Percentiles rank a stretch among this genome's conserved stretches.
Conservation (phyloP, 2,113 vertebrate genomes). For the Rattus norvegicus region DNA sequence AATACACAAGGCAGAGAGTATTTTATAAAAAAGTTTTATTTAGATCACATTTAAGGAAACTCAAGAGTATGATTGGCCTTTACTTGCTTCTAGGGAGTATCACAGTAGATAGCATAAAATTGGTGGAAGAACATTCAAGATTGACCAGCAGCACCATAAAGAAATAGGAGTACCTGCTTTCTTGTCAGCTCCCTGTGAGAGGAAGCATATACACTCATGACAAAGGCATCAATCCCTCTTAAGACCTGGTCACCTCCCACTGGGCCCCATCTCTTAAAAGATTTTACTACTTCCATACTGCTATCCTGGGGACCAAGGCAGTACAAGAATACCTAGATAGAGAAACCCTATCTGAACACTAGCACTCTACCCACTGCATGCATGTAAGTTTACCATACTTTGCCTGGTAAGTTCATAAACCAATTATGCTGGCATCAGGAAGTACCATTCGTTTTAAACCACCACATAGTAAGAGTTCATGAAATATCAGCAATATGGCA, state of each 20-base stretch:
- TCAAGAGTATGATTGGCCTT: not conserved
- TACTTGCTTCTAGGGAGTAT: not conserved
- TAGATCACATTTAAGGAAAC: not conserved
- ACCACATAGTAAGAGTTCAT: not conserved
- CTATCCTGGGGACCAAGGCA: not conserved
- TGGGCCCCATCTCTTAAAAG: not conserved
- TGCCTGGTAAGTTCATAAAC: not conserved
- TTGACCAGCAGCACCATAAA: not conserved
- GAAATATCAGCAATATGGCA: not conserved
- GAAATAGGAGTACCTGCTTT: not conserved
- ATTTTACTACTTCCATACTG: not conserved
- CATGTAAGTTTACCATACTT: not conserved
- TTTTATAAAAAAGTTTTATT: not conserved
- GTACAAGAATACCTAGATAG: not conserved
- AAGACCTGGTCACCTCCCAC: not conserved
- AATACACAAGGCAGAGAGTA: not conserved
- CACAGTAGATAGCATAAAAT: not conserved
- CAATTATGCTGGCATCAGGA: not conserved
- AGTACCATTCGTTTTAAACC: conserved; percentile 11
- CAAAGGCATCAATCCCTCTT: not conserved
- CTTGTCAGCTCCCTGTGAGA: not conserved
- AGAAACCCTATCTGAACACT: not conserved
- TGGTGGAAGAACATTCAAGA: not conserved
- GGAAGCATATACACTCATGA: not conserved
- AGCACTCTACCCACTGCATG: not conserved